Conservation (phyloP, 2,113 vertebrate genomes). For the Brevimyrus niger region DNA sequence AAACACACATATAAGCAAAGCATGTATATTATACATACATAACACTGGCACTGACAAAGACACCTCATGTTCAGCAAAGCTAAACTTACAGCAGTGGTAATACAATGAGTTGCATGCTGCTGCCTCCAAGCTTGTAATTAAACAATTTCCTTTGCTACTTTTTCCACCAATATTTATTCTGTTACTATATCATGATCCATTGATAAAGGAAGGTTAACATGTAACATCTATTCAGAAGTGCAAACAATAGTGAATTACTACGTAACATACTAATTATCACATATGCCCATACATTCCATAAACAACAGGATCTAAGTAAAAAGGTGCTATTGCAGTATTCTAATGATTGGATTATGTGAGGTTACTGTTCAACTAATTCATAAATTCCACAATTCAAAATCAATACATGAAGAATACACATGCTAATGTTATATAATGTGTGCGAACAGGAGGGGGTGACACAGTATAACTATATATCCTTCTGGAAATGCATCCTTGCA, state of each 20-base stretch:
- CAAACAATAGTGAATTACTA: not conserved
- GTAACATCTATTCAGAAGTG: not conserved
- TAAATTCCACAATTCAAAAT: not conserved
- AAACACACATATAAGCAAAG: not conserved
- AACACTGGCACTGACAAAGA: not conserved
- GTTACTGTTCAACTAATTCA: not conserved
- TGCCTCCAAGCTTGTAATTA: not conserved
- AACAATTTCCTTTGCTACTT: not conserved
- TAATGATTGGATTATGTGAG: not conserved
- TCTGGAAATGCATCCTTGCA: not conserved
- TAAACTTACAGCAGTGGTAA: not conserved
- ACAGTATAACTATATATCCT: not conserved
- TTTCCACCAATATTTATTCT: not conserved
- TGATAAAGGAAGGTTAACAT: not conserved
- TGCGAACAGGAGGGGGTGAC: not conserved
- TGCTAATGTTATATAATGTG: not conserved
- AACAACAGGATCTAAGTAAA: not conserved
- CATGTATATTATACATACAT: not conserved
- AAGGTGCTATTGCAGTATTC: not conserved
- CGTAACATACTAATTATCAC: not conserved
- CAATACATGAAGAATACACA: not conserved
- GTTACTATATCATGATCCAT: not conserved
- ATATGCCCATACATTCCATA: not conserved
- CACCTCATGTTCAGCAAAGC: not conserved
- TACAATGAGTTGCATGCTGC: not conserved